Evolutionary conservation across 37 sponge, comb jelly and placozoan species (phyloP), one percentile per base, ranked within the genome.

Genomic region (Dysidea cf. avara): DNA sequence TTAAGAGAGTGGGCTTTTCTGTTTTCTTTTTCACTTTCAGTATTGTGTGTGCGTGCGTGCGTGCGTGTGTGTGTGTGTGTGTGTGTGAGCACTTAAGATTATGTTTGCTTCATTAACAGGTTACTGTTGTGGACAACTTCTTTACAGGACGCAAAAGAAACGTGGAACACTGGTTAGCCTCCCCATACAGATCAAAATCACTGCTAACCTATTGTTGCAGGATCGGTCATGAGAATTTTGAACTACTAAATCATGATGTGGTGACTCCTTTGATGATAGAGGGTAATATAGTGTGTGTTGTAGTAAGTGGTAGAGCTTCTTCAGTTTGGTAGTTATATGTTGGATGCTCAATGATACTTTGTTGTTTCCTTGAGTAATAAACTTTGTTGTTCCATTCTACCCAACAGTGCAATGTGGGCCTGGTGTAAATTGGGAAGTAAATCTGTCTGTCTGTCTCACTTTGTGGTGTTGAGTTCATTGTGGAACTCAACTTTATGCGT

Each of bases 151-250:
- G 94, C 30, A 89, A 83, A 47, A 76, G 53, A 53, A 96, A 96
- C 36, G 71, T 96, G 20, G 84, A 96, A 26, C 83, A 86, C 51
- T 96, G 94, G 94, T 84, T 60, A 39, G 68, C 47, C 57, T 12
- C 16, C 13, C 52, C 52, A 49, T 13, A 18, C 13, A 16, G 16
- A 16, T 49, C 13, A 49, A 18, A 49, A 13, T 16, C 16, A 18
- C 16, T 49, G 52, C 52, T 60, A 29, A 53, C 29, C 55, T 14
- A 6, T 50, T 38, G 17, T 30, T 46, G 0, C 59, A 94, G 95
- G 95, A 61, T 94, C 61, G 95, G 95, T 1, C 95, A 94, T 48
- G 69, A 73, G 36, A 94, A 90, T 66, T 94, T 94, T 94, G 91
- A 94, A 51, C 62, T 94, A n/a, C 25, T 90, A 7, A 82, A 86